Conservation (phyloP, 2,797 vertebrate species). For the Lindbergichthys nudifrons region DNA sequence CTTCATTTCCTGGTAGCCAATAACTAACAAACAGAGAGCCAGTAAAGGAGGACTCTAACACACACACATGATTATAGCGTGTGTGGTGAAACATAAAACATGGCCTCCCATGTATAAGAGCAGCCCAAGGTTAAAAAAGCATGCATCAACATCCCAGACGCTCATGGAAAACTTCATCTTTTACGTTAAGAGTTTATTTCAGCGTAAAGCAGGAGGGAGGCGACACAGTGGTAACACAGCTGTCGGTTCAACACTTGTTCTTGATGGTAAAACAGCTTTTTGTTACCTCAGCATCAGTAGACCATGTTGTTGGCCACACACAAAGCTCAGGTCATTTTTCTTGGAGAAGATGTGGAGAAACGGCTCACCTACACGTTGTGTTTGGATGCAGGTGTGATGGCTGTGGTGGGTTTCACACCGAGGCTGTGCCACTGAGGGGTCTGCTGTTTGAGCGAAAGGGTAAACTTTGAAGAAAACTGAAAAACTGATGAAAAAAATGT, state of each 20-base stretch:
- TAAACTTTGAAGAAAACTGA: not conserved
- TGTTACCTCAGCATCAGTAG: slow-evolving; percentile 38
- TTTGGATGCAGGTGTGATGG: slow-evolving; percentile 69
- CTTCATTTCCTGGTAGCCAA: slow-evolving; percentile 73
- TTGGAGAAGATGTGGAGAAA: slow-evolving; percentile 23
- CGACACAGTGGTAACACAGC: slow-evolving; percentile 37
- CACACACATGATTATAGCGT: slow-evolving; percentile 65
- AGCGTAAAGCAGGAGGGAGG: not conserved
- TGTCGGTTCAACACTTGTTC: slow-evolving; percentile 25
- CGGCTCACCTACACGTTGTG: slow-evolving; percentile 67
- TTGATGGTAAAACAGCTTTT: slow-evolving; percentile 44
- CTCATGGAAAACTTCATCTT: not conserved
- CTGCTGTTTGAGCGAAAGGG: slow-evolving; percentile 31
- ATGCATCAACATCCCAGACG: not conserved
- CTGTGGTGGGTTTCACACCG: slow-evolving; percentile 57
- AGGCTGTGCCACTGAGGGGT: slow-evolving; percentile 15
- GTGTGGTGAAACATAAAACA: slow-evolving; percentile 63
- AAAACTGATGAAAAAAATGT: not conserved
- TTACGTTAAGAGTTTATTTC: slow-evolving; percentile 9
- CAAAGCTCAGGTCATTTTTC: slow-evolving; percentile 63
- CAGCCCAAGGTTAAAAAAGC: slow-evolving; percentile 44
- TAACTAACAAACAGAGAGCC: slow-evolving; percentile 65
- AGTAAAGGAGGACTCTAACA: slow-evolving; percentile 62
- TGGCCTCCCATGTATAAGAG: slow-evolving; percentile 40
- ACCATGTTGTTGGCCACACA: slow-evolving; percentile 72